Evolutionary conservation across 2,888 invertebrate species (phyloP).

Genomic region (Plutella xylostella): DNA sequence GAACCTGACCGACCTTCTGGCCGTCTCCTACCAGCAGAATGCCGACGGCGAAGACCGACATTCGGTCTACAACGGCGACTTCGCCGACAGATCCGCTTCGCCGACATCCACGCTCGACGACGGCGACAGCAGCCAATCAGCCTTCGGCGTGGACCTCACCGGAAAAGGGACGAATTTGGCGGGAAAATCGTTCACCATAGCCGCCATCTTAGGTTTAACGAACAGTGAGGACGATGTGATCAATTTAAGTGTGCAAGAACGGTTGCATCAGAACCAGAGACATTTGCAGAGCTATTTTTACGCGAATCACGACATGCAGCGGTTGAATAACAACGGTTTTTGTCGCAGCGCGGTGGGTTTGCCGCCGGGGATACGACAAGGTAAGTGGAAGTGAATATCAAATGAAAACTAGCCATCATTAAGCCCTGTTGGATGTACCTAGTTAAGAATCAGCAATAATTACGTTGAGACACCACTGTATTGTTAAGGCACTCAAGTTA

Average conservation of each 20-base stretch:
- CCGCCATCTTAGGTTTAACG: constrained; percentile 85
- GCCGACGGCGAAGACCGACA: constrained; percentile 35
- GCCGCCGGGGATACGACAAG: constrained; percentile 43
- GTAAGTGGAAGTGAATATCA: constrained; percentile 25
- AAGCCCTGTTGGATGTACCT: no score
- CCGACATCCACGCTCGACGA: constrained; percentile 52
- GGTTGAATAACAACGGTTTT: constrained; percentile 51
- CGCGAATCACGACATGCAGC: constrained; percentile 48
- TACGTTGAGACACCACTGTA: no score
- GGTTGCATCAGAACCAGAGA: constrained; percentile 51
- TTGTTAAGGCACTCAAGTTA: no score
- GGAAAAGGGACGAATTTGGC: constrained; percentile 53
- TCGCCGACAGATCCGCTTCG: constrained; percentile 33
- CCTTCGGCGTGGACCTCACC: constrained; percentile 54
- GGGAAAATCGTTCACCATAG: constrained; percentile 87
- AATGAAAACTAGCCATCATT: no score
- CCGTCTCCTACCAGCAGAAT: constrained; percentile 46
- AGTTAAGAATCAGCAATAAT: no score
- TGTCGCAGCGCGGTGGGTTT: constrained; percentile 42
- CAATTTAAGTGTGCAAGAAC: constrained; percentile 67
- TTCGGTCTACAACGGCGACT: constrained; percentile 30
- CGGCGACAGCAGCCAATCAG: constrained; percentile 45
- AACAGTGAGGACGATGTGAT: constrained; percentile 61
- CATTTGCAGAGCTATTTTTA: constrained; percentile 54
- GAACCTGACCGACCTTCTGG: constrained; percentile 45